Base-by-base conservation (phyloP, 1,140 invertebrate genomes). In the Panulirus ornatus region DNA sequence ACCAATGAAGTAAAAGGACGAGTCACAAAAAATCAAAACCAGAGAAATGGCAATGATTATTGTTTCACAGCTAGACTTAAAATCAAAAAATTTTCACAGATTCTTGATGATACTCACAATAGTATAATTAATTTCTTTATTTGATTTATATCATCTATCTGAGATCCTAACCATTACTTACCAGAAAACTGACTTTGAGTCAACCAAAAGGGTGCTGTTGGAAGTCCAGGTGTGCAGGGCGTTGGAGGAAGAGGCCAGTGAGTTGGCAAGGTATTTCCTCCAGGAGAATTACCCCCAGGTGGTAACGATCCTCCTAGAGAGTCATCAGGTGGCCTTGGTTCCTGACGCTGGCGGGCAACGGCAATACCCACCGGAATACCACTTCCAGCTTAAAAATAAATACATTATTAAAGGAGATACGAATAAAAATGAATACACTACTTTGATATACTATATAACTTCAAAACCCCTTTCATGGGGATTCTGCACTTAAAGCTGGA, bases 211-310 rank as follows among this genome's bases (percentile, higher is more conserved):
- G 88, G 87, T 36, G 87, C 47, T 30, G 87, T 40, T 44, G 88
- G 78, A 40, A 88, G 40, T 36, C 87, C 87, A 22, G 87, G 88
- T 40, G 79, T 83, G 36, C 88, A 89, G 27, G 88, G 88, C 54
- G 88, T 89, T 47, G 88, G 88, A 40, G 88, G 88, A 30, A 89
- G 81, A 9, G 88, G 66, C 70, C 88, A 89, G 88, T 82, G 88
- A 6, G 88, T 51, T 34, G 88, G 66, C 8, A 82, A 8, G 3
- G 44, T 34, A 51, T 34, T 54, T 19, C 40, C 27, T 16, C 27
- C 40, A 8, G 83, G 54, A 0, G 81, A 71, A 30, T 22, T 66
- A 8, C 51, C 85, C 34, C 75, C 40, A 22, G 75, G 44, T 42
- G 81, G 44, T 16, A 38, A 40, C 22, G 44, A 27, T 75, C 47